A percentile compares a stretch with the other conserved stretches of the same genome.
These are phyloP conservation scores for Brachyhypopomus occidentalis DNA, from an alignment of 2,113 vertebrate genomes.

Conservation along the genomic window DNA sequence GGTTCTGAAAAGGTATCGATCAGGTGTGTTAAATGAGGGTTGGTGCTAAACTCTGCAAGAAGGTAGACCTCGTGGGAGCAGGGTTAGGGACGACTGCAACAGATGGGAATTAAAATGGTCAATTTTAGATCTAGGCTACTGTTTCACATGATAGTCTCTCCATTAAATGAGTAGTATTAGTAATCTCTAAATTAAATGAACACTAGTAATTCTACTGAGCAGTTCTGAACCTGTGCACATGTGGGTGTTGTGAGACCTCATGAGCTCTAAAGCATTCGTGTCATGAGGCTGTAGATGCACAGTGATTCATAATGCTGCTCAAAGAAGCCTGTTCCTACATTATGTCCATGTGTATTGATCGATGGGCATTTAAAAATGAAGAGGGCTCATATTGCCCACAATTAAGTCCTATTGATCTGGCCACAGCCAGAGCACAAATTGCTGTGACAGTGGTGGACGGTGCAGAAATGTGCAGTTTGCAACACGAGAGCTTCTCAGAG, in stretches of 20 bases:
- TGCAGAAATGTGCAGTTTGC: conserved; percentile 14
- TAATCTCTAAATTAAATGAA: background rate
- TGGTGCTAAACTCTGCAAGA: too few species aligned
- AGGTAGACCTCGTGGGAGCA: too few species aligned
- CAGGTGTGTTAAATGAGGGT: too few species aligned
- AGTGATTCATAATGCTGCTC: conserved; percentile 47
- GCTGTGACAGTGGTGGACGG: conserved; percentile 37
- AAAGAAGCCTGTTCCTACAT: conserved; percentile 49
- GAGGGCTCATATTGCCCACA: conserved; percentile 65
- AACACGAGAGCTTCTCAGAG: conserved; percentile 27
- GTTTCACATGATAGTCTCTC: too few species aligned
- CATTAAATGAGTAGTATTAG: background rate
- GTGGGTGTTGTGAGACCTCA: background rate
- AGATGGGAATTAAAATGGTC: background rate
- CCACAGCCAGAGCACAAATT: conserved; percentile 54
- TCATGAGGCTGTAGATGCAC: conserved; percentile 28
- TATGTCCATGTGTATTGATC: conserved; percentile 56
- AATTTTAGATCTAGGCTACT: too few species aligned
- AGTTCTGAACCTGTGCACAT: background rate
- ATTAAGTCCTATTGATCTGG: conserved; percentile 65
- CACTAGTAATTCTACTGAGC: background rate
- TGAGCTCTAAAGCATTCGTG: background rate
- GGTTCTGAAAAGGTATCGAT: too few species aligned
- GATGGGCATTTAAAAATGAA: conserved; percentile 59
- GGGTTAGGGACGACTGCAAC: too few species aligned